Base-by-base conservation (phyloP, 2,113 vertebrate genomes). In the Malurus elegans region DNA sequence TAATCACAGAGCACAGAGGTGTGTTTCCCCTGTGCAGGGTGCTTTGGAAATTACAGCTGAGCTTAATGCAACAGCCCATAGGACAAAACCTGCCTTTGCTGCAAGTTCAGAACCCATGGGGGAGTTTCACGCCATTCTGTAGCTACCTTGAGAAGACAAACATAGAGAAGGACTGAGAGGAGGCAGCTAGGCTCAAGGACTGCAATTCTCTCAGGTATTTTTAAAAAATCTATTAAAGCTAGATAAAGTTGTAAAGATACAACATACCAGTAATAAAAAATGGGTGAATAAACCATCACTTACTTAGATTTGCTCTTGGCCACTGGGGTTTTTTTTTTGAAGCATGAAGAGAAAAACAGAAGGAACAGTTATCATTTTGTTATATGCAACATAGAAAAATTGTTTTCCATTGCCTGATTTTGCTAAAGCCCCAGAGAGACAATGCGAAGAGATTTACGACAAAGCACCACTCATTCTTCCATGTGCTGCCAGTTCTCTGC, bases 261-360 rank as follows among this genome's bases (percentile, higher is more conserved):
- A 78, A 61, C 8, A 23, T 36, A 61, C 2, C 15, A 61, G 23
- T n/a, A 70, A 53, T 53, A 47, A 86, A 86, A 69, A 66, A 34
- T 17, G 4, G 9, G 34, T 19, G 36, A 90, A 38, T 11, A 65
- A 93, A 95, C 26, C 36, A 73, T 48, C 90, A 98, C 98, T 98
- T 98, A 98, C 98, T 98, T 98, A 89, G 98, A 96, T 86, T 98
- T 98, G 97, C 92, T 96, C 96, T 97, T 98, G 96, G 98, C 98
- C 96, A 98, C 98, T 97, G 83, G 13, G 12, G 8, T 7, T 11
- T 91, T 92, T 96, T 92, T 94, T 96, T 92, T 94, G 28, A 88
- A 92, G 80, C 82, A 91, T 5, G 81, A 69, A 42, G 3, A 62
- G 18, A 89, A 47, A 53, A 96, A 90, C 73, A 79, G 58, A 95